phyloP scores from a whole-genome alignment of 2,113 vertebrate genomes.

The Pongo abelii region DNA sequence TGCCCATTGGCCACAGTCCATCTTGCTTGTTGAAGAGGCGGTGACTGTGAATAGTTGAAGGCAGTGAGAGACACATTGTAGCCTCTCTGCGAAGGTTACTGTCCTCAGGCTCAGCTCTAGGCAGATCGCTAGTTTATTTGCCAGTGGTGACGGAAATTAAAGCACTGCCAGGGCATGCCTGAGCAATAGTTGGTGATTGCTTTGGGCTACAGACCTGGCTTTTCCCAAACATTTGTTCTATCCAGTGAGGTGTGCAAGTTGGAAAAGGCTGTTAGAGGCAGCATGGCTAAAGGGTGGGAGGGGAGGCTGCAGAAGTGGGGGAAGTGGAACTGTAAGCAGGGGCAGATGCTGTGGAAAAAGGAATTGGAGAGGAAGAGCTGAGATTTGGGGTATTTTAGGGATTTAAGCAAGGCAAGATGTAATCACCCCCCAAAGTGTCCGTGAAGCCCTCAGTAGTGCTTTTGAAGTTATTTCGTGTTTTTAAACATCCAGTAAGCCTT shows the following conservation, averaged over 20 bases:
- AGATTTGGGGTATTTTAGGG: background rate
- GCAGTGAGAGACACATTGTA: rapidly evolving
- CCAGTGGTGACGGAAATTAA: background rate
- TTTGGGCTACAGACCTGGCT: background rate
- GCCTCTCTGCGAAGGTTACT: background rate
- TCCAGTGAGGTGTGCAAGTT: background rate
- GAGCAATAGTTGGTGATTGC: background rate
- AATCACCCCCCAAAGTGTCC: background rate
- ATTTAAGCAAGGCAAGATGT: background rate
- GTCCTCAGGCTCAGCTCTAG: background rate
- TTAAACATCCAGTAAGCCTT: background rate
- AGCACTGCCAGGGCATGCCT: background rate
- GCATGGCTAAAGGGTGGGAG: background rate
- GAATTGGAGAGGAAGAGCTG: background rate
- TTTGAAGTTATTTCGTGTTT: background rate
- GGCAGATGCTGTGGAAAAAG: background rate
- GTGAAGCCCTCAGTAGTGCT: background rate
- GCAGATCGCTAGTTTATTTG: background rate
- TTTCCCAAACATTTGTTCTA: background rate
- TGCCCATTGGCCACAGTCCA: no score
- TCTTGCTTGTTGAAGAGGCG: background rate
- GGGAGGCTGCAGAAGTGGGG: background rate
- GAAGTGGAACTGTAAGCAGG: background rate
- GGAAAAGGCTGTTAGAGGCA: background rate
- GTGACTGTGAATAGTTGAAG: background rate